phyloP scores from a whole-genome alignment of 2,113 vertebrate species.

The Megalops atlanticus region DNA sequence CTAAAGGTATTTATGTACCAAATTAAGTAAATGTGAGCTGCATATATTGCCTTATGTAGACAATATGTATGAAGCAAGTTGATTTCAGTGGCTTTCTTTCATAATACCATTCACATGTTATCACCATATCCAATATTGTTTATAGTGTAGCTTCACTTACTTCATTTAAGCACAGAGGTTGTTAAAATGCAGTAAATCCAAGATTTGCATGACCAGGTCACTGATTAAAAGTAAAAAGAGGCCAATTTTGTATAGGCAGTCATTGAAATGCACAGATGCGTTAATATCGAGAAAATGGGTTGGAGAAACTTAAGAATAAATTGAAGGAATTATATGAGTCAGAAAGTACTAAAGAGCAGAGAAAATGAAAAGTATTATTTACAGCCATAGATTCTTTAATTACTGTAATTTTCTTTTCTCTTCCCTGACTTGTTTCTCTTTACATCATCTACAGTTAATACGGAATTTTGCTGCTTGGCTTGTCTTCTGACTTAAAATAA shows the following conservation, averaged over 20 bases:
- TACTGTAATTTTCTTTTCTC: not conserved
- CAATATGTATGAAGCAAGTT: too few species aligned
- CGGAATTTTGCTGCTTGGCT: not conserved
- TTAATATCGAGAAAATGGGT: not conserved
- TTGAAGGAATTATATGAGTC: constrained; percentile 4
- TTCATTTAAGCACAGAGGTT: too few species aligned
- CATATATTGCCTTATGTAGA: not conserved
- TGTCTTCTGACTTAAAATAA: too few species aligned
- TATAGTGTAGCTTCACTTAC: too few species aligned
- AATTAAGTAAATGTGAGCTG: not conserved
- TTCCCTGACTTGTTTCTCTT: not conserved
- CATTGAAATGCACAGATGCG: not conserved
- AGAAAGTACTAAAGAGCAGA: not conserved
- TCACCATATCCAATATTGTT: too few species aligned
- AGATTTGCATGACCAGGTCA: not conserved
- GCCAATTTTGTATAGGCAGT: not conserved
- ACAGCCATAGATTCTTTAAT: not conserved
- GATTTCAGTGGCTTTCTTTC: too few species aligned
- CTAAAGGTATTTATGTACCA: not conserved
- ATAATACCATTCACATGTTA: too few species aligned
- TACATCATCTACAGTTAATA: not conserved
- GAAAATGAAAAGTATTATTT: constrained; percentile 4
- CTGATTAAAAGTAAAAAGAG: not conserved
- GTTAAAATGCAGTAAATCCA: too few species aligned
- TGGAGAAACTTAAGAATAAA: not conserved